Percentiles rank a stretch among this genome's conserved stretches.
phyloP scores from a whole-genome alignment of 2,888 invertebrate genomes.

The Drosophila kanekoi region DNA sequence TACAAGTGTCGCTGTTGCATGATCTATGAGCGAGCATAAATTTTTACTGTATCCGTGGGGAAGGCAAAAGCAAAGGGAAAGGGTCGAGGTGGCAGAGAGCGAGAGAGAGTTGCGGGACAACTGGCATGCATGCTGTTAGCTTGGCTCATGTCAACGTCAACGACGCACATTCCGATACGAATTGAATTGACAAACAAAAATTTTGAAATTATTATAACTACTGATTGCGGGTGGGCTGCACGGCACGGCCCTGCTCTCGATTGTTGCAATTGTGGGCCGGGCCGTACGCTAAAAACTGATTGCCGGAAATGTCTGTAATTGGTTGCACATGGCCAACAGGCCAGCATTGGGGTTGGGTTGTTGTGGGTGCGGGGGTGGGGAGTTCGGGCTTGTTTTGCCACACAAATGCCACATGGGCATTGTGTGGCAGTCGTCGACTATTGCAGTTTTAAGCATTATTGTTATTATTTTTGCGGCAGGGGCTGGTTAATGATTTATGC shows the following conservation, averaged over 20 bases:
- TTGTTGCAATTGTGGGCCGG: conserved; percentile 32
- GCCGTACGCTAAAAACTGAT: conserved; percentile 68
- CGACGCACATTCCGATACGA: conserved; percentile 50
- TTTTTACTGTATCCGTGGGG: conserved; percentile 59
- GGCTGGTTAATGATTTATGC: conserved; percentile 76
- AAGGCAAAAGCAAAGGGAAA: neutral
- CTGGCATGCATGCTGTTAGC: conserved; percentile 27
- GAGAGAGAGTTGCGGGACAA: neutral
- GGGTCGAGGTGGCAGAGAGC: neutral
- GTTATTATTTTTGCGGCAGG: conserved; percentile 72
- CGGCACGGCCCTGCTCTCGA: neutral
- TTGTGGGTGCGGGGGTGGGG: neutral
- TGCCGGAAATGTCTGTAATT: conserved; percentile 74
- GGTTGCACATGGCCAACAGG: conserved; percentile 56
- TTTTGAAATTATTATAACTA: conserved; percentile 71
- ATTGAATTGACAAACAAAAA: conserved; percentile 57
- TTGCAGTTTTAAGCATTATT: conserved; percentile 74
- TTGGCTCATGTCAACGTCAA: conserved; percentile 52
- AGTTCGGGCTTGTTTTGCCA: conserved; percentile 8
- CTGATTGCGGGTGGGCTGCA: conserved; percentile 18
- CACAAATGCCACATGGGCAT: conserved; percentile 62
- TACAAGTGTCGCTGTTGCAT: conserved; percentile 61
- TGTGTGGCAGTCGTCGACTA: conserved; percentile 70
- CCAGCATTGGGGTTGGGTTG: neutral
- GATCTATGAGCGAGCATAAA: conserved; percentile 71